phyloP scores from a whole-genome alignment of 2,113 vertebrate genomes.

The Aegithalos caudatus region DNA sequence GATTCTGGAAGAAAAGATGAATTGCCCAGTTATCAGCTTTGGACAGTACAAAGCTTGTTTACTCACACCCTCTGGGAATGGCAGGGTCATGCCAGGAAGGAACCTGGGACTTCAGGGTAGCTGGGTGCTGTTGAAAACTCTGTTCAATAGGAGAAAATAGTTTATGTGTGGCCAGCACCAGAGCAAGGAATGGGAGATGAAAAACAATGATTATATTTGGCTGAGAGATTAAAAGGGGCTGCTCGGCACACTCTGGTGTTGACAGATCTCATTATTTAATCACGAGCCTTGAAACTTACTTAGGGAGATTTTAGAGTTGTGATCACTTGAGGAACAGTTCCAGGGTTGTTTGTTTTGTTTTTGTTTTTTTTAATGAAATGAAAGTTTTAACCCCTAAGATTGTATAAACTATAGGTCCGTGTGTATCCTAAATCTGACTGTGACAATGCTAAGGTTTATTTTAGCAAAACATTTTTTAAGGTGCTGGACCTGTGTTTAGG shows the following conservation, averaged over 20 bases:
- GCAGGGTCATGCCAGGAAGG: neutral
- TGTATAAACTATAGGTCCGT: neutral
- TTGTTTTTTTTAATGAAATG: neutral
- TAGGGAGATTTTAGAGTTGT: neutral
- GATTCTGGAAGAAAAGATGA: neutral
- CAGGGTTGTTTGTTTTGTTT: no score
- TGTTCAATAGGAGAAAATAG: neutral
- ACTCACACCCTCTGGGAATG: neutral
- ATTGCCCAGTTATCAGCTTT: neutral
- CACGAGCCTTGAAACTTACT: neutral
- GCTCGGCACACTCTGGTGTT: fast-evolving
- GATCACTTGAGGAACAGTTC: neutral
- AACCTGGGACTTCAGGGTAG: neutral
- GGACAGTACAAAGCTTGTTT: fast-evolving
- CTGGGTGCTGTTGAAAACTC: neutral
- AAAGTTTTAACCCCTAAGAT: neutral
- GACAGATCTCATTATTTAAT: neutral
- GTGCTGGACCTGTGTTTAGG: neutral
- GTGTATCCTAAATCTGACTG: neutral
- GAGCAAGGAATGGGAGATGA: neutral
- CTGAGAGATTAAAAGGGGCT: neutral
- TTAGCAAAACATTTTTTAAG: neutral
- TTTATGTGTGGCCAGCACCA: neutral
- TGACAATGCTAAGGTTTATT: neutral
- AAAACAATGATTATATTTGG: neutral